Conservation (phyloP, 1,140 invertebrate species). For the Brachionus asplanchnoidis region DNA sequence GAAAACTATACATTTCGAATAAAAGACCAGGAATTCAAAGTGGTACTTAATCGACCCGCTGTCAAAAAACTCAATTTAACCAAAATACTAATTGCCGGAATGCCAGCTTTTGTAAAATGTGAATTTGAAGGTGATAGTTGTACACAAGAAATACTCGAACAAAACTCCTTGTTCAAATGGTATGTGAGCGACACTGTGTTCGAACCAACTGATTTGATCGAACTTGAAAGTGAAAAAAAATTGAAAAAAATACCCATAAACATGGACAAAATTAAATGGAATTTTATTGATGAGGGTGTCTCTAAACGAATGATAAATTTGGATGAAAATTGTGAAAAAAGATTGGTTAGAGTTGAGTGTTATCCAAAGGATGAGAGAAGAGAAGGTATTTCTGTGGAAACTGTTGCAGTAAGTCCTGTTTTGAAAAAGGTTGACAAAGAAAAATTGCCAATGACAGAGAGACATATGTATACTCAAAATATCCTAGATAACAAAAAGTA, state of each 20-base stretch:
- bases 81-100: constrained; percentile 5
- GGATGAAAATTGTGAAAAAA: not conserved
- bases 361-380: not conserved
- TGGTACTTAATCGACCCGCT: not conserved
- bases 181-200: not conserved
- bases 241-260: not conserved
- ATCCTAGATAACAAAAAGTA: not conserved
- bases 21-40: constrained; percentile 21
- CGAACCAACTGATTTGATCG: not conserved
- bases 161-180: constrained; percentile 18
- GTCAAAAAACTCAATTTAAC: constrained; percentile 6
- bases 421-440: not conserved
- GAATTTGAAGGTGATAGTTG: not conserved
- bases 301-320: not conserved
- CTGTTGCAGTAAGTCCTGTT: not conserved
- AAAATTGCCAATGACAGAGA: not conserved
- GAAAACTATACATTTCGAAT: constrained; percentile 17
- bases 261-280: not conserved
- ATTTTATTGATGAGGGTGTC: not conserved
- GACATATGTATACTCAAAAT: not conserved
- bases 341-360: not conserved
- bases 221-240: not conserved
- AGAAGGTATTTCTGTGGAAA: not conserved
- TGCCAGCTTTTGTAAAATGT: constrained; percentile 5
- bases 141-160: not conserved